phyloP scores from a whole-genome alignment of 2,888 invertebrate genomes.

The Rhingia rostrata region DNA sequence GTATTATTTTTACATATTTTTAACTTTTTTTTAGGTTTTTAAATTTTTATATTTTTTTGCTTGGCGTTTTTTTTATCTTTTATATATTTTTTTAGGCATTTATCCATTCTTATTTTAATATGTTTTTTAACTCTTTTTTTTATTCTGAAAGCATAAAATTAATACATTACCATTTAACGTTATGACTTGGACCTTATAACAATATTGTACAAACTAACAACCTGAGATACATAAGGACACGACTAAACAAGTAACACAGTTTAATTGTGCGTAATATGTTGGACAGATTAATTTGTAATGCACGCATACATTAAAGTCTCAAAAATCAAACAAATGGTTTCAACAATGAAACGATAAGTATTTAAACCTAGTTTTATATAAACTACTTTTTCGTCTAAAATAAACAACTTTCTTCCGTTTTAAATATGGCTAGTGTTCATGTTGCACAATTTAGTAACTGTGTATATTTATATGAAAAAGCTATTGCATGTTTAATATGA shows the following conservation, averaged over 20 bases:
- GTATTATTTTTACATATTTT: constrained; percentile 63
- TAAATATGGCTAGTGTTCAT: no score
- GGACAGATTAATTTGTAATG: constrained; percentile 32
- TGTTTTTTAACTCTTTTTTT: constrained; percentile 62
- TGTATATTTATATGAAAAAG: no score
- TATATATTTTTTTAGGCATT: constrained; percentile 45
- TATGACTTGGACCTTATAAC: constrained; percentile 61
- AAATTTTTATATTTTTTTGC: constrained; percentile 41
- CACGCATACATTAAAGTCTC: background rate
- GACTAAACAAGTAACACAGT: constrained; percentile 32
- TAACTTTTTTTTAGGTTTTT: constrained; percentile 58
- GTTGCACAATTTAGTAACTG: no score
- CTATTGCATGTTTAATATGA: no score
- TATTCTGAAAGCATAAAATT: constrained; percentile 72
- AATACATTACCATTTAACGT: constrained; percentile 51
- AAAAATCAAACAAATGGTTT: no score
- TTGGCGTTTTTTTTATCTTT: constrained; percentile 33
- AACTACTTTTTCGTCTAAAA: no score
- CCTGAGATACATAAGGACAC: constrained; percentile 67
- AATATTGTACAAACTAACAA: constrained; percentile 63
- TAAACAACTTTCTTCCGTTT: no score
- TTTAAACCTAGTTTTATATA: no score
- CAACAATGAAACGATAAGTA: background rate
- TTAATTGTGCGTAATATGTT: constrained; percentile 22
- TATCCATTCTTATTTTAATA: constrained; percentile 65